Conservation (phyloP, 2,888 invertebrate species). For the Thelaira solivaga region DNA sequence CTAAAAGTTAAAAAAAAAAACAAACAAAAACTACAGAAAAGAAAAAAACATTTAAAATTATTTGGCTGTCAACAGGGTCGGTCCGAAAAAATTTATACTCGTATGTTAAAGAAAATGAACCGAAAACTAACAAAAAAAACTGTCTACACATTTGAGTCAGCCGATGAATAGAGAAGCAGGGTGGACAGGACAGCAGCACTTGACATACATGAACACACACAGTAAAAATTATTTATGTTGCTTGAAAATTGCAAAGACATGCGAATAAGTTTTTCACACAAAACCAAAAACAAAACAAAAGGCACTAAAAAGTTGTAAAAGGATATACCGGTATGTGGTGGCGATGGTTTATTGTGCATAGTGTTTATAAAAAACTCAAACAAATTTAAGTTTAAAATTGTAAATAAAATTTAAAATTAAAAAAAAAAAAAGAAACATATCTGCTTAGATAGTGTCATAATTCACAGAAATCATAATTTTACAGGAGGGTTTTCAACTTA, state of each 20-base stretch:
- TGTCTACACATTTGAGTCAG: slow-evolving; percentile 45
- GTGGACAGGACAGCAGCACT: slow-evolving; percentile 28
- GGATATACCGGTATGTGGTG: slow-evolving; percentile 54
- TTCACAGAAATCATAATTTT: no score
- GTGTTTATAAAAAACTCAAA: slow-evolving; percentile 1
- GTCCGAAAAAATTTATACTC: slow-evolving; percentile 43
- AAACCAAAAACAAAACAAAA: background rate
- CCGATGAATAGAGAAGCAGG: slow-evolving; percentile 9
- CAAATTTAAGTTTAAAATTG: slow-evolving; percentile 3
- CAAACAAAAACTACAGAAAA: background rate
- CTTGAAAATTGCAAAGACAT: slow-evolving; percentile 61
- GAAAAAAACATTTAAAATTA: slow-evolving; percentile 41
- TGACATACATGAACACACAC: slow-evolving; percentile 42
- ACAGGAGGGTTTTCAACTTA: no score
- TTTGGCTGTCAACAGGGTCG: slow-evolving; percentile 58
- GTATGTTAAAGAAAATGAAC: slow-evolving; percentile 29
- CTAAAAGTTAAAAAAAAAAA: slow-evolving; percentile 4
- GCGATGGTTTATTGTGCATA: slow-evolving; percentile 44
- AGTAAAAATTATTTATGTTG: slow-evolving; percentile 58
- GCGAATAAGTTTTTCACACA: slow-evolving; percentile 60
- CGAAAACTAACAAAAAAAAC: slow-evolving; percentile 43
- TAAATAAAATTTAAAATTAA: no score
- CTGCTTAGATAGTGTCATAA: no score
- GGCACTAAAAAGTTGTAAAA: slow-evolving; percentile 15
- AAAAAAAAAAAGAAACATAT: no score